A percentile compares a stretch with the other conserved stretches of the same genome.
Conservation (phyloP, 2,888 invertebrate species). For the Ophion ellenae region DNA sequence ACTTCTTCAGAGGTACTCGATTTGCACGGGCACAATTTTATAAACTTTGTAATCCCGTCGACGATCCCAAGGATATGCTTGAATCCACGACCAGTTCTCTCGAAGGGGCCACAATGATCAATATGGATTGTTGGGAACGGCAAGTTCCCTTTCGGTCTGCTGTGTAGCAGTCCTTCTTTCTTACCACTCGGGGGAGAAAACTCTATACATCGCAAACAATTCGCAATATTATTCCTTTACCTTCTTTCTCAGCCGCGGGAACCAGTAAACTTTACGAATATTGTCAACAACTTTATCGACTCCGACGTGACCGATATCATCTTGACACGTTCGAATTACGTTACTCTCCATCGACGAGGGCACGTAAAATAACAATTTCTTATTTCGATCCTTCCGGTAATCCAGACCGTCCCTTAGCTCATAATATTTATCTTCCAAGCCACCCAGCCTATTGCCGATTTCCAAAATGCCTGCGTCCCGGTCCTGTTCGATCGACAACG, state of each 20-base stretch:
- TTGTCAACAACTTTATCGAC: constrained; percentile 53
- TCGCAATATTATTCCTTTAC: too few species aligned
- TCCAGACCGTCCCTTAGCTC: constrained; percentile 68
- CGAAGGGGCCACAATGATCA: constrained; percentile 72
- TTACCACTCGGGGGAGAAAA: constrained; percentile 60
- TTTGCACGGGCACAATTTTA: constrained; percentile 67
- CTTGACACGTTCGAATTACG: constrained; percentile 60
- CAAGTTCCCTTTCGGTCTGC: constrained; percentile 70
- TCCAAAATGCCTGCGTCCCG: constrained; percentile 56
- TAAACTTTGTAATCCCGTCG: constrained; percentile 66
- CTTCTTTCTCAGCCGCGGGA: too few species aligned
- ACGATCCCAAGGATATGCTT: constrained; percentile 58
- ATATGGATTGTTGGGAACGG: constrained; percentile 73
- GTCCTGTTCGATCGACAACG: constrained; percentile 61
- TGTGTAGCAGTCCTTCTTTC: constrained; percentile 71
- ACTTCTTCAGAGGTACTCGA: constrained; percentile 65
- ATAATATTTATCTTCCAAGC: constrained; percentile 57
- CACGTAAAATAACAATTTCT: constrained; percentile 61
- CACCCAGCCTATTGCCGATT: constrained; percentile 61
- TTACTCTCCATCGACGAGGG: constrained; percentile 59
- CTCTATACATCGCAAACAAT: not conserved
- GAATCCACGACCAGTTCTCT: constrained; percentile 54
- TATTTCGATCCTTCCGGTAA: constrained; percentile 61
- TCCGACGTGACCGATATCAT: constrained; percentile 62
- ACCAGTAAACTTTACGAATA: constrained; percentile 34